Percentiles rank a stretch among this genome's conserved stretches.
phyloP scores from a whole-genome alignment of 2,113 vertebrate species.

The Cyprinodon variegatus region DNA sequence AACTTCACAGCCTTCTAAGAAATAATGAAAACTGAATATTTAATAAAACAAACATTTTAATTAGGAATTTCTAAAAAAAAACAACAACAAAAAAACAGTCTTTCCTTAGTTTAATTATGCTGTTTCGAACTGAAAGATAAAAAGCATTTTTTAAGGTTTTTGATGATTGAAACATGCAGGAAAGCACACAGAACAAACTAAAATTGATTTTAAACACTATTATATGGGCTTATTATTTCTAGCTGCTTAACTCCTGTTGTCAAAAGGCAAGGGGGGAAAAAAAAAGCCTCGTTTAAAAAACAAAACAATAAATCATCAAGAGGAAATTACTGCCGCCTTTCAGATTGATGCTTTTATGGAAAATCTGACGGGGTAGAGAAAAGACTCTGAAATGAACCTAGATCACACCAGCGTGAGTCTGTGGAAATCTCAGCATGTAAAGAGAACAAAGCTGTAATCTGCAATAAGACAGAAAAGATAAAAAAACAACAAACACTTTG shows the following conservation, averaged over 20 bases:
- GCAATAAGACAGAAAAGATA: constrained; percentile 58
- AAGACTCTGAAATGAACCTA: constrained; percentile 81
- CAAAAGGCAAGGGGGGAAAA: constrained; percentile 71
- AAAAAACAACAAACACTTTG: constrained; percentile 76
- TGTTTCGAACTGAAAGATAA: constrained; percentile 35
- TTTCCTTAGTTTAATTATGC: too few species aligned
- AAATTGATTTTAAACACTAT: constrained; percentile 95
- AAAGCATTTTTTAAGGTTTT: constrained; percentile 82
- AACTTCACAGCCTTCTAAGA: too few species aligned
- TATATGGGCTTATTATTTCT: constrained; percentile 97
- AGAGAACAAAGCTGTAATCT: constrained; percentile 61
- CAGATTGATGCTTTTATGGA: constrained; percentile 90
- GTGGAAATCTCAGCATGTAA: constrained; percentile 76
- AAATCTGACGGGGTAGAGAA: constrained; percentile 88
- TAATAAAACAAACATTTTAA: too few species aligned
- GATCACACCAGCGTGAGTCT: constrained; percentile 80
- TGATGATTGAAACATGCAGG: constrained; percentile 60
- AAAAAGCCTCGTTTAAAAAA: constrained; percentile 84
- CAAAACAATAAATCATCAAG: constrained; percentile 91
- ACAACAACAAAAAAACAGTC: too few species aligned
- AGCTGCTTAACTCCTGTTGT: constrained; percentile 88
- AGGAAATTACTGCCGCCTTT: constrained; percentile 85
- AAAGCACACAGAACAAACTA: constrained; percentile 76
- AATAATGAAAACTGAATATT: too few species aligned
- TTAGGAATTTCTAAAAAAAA: background rate